Base-by-base conservation (phyloP, 2,797 vertebrate species). In the Pantherophis vulpinus region DNA sequence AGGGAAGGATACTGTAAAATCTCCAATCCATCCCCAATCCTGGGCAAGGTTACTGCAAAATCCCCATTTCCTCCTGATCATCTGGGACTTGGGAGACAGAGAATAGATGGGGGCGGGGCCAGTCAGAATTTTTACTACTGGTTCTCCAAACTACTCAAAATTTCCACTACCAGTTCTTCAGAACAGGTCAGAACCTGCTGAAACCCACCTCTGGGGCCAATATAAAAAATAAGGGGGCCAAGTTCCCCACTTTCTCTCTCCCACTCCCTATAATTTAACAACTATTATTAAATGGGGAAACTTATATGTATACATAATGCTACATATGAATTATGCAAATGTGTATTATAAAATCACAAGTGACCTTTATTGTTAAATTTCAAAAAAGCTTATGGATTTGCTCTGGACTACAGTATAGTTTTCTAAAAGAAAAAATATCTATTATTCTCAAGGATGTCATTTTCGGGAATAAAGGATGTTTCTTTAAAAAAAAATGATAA, bases 401-500 rank as follows among this genome's bases (percentile, higher is more conserved):
- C 60, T 86, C 54, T 86, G n/a, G 59, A 63, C 61, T 60, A 32
- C 32, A 59, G 42, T 79, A 32, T 59, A 54, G 55, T 91, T 63
- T 58, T 88, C 56, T 91, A 37, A 93, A 91, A 91, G 23, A 37
- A 91, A 47, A 86, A 25, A 29, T 90, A 83, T 93, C 42, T 86
- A 91, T 93, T 93, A 91, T 91, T 87, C 63, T 79, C 90, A 93
- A 79, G 59, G 42, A 91, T 91, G 86, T 88, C 90, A 91, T 86
- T 93, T 93, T 55, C 9, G 56, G 66, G 56, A 93, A 91, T 91
- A 86, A 90, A 54, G 25, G 63, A 18, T 91, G 55, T 61, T 56
- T 47, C 25, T 91, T 83, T 93, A 93, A 91, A 91, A 83, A 37
- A 47, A 60, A 60, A 66, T n/a, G 47, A 79, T 90, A 91, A 61